Evolutionary conservation across 2,113 vertebrate genomes (phyloP), one percentile per base, ranked within the genome.

Genomic region (Gobius niger): DNA sequence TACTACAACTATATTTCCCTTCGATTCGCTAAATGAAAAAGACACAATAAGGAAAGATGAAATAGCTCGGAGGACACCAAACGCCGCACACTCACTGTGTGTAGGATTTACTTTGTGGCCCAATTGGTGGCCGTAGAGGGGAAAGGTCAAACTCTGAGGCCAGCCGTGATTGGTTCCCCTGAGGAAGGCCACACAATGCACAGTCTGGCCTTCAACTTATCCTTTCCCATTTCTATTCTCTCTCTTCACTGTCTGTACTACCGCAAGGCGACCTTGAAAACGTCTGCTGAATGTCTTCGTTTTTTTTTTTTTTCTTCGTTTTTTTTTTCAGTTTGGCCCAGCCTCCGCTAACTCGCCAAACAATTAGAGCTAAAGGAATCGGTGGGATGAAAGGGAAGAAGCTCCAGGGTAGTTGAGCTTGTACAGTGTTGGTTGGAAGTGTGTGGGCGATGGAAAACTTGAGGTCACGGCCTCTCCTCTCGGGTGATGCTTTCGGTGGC

Each of bases 81-180:
- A 67, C 56, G 41, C 53, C 54, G 50, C 56, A 56, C 73, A 62
- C 18, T 54, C 73, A 62, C 18, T 54, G n/a, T 47, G 12, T 65
- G 76, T 41, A 66, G 71, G 72, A 63, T 80, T 78, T 76, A 57
- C 63, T 80, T 63, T 56, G 60, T 81, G 72, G 67, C 72, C 65
- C 67, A 78, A 70, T 84, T 75, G 81, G 73, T 70, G 80, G 60
- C 73, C 70, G 63, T 5, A 9, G 6, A 50, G 85, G 83, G 86
- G 72, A 88, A 82, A 91, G 85, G 82, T 83, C 81, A 85, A 80
- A 84, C 80, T 72, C 67, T 79, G 80, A 85, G 81, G 76, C 76
- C 73, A 70, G 73, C 70, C 77, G 76, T 85, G 82, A 88, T 89
- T 87, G 86, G 80, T 82, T 87, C 88, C 82, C 83, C 34, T 62